phyloP scores from a whole-genome alignment of 2,888 invertebrate species.

The Napeogenes inachia region DNA sequence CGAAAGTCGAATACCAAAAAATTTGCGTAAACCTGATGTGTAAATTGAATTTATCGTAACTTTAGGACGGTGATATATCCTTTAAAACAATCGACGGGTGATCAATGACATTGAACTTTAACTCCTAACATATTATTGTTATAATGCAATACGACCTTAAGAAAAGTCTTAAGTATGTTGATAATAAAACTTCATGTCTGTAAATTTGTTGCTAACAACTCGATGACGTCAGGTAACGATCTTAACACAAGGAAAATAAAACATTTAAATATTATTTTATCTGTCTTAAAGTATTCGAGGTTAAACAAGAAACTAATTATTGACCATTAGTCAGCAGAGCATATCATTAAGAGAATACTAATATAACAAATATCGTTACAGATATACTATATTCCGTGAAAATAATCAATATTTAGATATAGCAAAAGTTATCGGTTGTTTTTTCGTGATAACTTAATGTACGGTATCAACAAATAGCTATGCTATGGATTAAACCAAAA shows the following conservation, averaged over 20 bases:
- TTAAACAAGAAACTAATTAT: slow-evolving; percentile 18
- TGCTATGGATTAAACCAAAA: neutral
- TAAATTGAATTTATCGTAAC: neutral
- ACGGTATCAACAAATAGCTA: neutral
- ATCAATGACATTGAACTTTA: neutral
- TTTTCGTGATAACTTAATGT: slow-evolving; percentile 1
- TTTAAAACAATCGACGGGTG: neutral
- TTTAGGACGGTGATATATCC: neutral
- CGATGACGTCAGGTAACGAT: slow-evolving; percentile 32
- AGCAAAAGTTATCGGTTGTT: neutral
- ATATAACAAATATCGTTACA: slow-evolving; percentile 2
- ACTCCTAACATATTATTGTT: neutral
- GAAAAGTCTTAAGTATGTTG: neutral
- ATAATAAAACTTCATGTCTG: neutral
- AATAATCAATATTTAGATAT: neutral
- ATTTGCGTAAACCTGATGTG: slow-evolving; percentile 9
- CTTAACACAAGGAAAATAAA: slow-evolving; percentile 20
- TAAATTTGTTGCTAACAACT: slow-evolving; percentile 18
- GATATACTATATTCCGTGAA: slow-evolving; percentile 5
- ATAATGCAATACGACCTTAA: neutral
- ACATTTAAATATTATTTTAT: slow-evolving; percentile 7
- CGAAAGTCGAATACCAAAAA: slow-evolving; percentile 7
- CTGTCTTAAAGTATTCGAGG: neutral
- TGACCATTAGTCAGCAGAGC: slow-evolving; percentile 13
- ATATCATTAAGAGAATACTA: slow-evolving; percentile 2